Evolutionary conservation across 2,797 vertebrate genomes (phyloP).

Genomic region (Phoxinus dragarum): DNA sequence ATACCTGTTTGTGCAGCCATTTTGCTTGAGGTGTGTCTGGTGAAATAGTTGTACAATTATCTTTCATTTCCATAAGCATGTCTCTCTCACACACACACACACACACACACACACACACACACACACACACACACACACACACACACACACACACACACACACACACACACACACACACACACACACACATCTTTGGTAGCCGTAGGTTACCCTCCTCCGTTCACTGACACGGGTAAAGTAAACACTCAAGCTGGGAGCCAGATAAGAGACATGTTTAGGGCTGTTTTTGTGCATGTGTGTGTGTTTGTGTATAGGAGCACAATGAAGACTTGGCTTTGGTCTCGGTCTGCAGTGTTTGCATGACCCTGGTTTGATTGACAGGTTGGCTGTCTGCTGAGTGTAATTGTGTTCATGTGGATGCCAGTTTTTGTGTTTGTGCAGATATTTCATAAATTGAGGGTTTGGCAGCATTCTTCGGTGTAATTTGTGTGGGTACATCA

Average conservation of each 20-base stretch:
- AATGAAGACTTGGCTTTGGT: conserved; percentile 27
- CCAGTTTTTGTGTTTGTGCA: conserved; percentile 63
- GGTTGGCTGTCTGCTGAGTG: conserved; percentile 19
- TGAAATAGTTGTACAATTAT: conserved; percentile 24
- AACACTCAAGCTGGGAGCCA: conserved; percentile 57
- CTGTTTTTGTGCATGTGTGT: conserved; percentile 30
- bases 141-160: no score
- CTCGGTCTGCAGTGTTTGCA: conserved; percentile 42
- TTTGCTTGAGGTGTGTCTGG: conserved; percentile 31
- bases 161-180: no score
- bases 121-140: no score
- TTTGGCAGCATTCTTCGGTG: conserved; percentile 87
- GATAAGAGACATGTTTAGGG: conserved; percentile 58
- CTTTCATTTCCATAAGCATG: conserved; percentile 12
- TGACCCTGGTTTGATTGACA: conserved; percentile 25
- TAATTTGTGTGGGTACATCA: conserved; percentile 23
- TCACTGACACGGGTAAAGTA: conserved; percentile 63
- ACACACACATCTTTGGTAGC: neutral
- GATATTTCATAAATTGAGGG: conserved; percentile 87
- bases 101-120: no score
- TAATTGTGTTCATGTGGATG: conserved; percentile 48
- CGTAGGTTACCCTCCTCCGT: conserved; percentile 45
- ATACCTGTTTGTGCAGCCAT: neutral
- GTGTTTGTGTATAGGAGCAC: conserved; percentile 1
- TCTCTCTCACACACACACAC: neutral